phyloP scores from a whole-genome alignment of 2,113 vertebrate genomes.

The Amblyornis subalaris region DNA sequence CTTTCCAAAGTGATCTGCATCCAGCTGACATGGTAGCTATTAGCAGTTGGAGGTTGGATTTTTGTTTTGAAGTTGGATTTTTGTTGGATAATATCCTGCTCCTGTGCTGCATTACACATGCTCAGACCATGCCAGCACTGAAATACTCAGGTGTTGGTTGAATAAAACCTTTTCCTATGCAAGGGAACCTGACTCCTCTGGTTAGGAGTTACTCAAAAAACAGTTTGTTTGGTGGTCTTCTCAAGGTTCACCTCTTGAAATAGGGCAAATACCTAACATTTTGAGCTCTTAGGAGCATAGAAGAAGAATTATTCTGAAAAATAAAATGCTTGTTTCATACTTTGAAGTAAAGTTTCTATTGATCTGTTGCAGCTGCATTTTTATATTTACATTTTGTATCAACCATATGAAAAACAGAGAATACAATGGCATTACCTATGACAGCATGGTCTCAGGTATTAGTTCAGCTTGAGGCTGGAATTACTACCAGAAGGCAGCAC shows the following conservation, averaged over 20 bases:
- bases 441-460: background rate
- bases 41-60: background rate
- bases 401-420: background rate
- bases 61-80: background rate
- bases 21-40: background rate
- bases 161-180: background rate
- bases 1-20: background rate
- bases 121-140: background rate
- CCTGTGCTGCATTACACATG: background rate
- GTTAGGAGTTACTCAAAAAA: background rate
- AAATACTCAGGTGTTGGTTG: background rate
- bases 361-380: background rate
- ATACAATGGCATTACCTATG: background rate
- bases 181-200: background rate
- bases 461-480: background rate
- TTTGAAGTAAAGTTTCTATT: background rate
- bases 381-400: background rate
- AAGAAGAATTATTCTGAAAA: background rate
- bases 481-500: background rate
- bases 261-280: background rate
- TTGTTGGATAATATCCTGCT: background rate
- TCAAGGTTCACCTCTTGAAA: background rate
- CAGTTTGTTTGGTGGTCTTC: background rate
- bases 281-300: background rate
- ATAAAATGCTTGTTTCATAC: background rate